These are phyloP conservation scores for Phortica magna DNA, from an alignment of 2,888 invertebrate species.

Conservation along the genomic window DNA sequence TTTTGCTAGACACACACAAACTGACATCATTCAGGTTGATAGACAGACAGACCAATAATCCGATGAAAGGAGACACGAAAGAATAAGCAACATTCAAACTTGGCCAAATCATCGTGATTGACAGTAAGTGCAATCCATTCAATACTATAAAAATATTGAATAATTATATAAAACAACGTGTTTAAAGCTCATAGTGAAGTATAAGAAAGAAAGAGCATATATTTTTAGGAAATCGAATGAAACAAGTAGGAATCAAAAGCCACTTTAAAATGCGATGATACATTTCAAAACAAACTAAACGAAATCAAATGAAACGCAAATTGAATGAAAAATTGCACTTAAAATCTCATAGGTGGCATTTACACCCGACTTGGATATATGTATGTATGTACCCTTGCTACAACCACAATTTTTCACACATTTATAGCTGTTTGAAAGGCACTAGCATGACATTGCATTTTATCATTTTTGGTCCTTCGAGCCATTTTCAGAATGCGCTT, in stretches of 20 bases:
- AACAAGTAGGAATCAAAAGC: neutral
- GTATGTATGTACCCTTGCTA: neutral
- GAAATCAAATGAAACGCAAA: neutral
- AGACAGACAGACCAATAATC: constrained; percentile 12
- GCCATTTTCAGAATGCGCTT: constrained; percentile 58
- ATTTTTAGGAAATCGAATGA: neutral
- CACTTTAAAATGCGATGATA: neutral
- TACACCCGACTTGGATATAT: neutral
- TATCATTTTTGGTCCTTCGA: constrained; percentile 57
- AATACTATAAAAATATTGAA: constrained; percentile 17
- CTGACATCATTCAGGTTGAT: constrained; percentile 13
- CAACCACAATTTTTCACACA: neutral
- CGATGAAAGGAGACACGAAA: constrained; percentile 1
- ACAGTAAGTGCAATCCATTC: constrained; percentile 16
- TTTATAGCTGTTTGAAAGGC: neutral
- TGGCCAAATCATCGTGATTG: constrained; percentile 2
- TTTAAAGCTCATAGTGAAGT: neutral
- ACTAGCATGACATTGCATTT: constrained; percentile 50
- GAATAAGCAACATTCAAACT: constrained; percentile 6
- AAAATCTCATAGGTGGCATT: constrained; percentile 20
- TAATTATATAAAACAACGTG: neutral
- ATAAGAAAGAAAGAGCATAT: neutral
- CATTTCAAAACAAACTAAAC: neutral
- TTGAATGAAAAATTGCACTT: constrained; percentile 14
- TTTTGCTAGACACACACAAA: constrained; percentile 45